Evolutionary conservation across 2,888 invertebrate genomes (phyloP).

Genomic region (Hyalella azteca): DNA sequence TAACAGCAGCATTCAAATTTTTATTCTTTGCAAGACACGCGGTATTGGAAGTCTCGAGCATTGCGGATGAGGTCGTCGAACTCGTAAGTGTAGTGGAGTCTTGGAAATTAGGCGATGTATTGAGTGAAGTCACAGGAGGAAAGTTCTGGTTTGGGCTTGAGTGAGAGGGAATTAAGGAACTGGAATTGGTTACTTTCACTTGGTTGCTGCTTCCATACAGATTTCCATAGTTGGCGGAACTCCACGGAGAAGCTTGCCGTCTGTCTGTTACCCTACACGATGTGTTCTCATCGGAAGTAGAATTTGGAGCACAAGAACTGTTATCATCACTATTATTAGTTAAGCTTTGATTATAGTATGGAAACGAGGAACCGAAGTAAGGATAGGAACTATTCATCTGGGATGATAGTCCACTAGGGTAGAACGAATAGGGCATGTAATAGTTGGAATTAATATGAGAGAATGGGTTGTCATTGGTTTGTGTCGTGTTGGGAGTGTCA

Average conservation of each 20-base stretch:
- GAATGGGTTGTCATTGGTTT: background rate
- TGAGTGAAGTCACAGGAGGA: background rate
- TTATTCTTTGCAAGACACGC: no score
- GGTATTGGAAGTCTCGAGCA: background rate
- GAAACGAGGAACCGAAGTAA: background rate
- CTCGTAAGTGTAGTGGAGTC: background rate
- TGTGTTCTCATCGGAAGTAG: background rate
- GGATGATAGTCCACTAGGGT: background rate
- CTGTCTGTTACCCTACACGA: background rate
- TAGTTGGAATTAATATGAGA: constrained; percentile 12
- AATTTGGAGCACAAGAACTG: background rate
- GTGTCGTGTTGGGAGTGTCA: background rate
- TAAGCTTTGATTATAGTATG: background rate
- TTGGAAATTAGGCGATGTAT: background rate
- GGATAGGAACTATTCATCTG: background rate
- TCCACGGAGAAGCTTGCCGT: background rate
- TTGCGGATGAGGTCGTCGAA: background rate
- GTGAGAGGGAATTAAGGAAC: background rate
- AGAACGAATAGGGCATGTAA: constrained; percentile 17
- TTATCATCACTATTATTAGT: background rate
- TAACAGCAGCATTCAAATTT: background rate
- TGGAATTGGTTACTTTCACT: background rate
- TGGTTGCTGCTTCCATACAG: background rate
- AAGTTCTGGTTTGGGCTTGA: background rate
- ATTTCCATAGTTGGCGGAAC: background rate